Conservation (phyloP, 2,888 invertebrate species). For the Parthenolecanium corni region DNA sequence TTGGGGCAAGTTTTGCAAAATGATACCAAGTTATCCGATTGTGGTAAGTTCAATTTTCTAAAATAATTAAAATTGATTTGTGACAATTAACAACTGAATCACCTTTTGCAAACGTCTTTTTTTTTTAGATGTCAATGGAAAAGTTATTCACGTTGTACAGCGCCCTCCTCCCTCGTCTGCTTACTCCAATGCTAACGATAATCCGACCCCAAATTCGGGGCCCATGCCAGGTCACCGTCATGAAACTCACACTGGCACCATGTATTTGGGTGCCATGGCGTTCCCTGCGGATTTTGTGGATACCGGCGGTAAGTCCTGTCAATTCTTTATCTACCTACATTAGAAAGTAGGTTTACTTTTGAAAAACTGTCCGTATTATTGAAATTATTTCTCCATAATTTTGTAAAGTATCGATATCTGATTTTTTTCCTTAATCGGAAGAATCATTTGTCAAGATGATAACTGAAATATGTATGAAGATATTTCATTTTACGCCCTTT, state of each 20-base stretch:
- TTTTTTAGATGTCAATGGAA: slow-evolving; percentile 67
- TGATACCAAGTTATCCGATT: slow-evolving; percentile 71
- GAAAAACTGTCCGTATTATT: too few relatives aligned
- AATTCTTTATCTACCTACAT: too few relatives aligned
- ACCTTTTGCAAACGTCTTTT: not conserved
- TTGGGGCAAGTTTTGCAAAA: slow-evolving; percentile 88
- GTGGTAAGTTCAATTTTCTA: slow-evolving; percentile 47
- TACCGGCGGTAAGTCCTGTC: slow-evolving; percentile 34
- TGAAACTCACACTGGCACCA: slow-evolving; percentile 33
- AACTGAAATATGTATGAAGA: too few relatives aligned
- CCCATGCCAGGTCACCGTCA: slow-evolving; percentile 21
- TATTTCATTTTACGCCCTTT: too few relatives aligned
- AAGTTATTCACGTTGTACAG: slow-evolving; percentile 85
- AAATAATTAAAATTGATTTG: not conserved
- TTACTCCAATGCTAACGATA: slow-evolving; percentile 17
- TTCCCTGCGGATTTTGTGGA: slow-evolving; percentile 42
- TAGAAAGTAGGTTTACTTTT: too few relatives aligned
- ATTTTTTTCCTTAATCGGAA: too few relatives aligned
- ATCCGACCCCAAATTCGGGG: slow-evolving; percentile 28
- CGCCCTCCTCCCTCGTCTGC: slow-evolving; percentile 61
- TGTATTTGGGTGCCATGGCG: slow-evolving; percentile 49
- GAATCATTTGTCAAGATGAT: too few relatives aligned
- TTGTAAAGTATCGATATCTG: too few relatives aligned
- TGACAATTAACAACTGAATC: not conserved
- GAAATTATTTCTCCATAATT: too few relatives aligned